Base-by-base conservation (phyloP, 2,888 invertebrate species). In the Venusia cambrica region DNA sequence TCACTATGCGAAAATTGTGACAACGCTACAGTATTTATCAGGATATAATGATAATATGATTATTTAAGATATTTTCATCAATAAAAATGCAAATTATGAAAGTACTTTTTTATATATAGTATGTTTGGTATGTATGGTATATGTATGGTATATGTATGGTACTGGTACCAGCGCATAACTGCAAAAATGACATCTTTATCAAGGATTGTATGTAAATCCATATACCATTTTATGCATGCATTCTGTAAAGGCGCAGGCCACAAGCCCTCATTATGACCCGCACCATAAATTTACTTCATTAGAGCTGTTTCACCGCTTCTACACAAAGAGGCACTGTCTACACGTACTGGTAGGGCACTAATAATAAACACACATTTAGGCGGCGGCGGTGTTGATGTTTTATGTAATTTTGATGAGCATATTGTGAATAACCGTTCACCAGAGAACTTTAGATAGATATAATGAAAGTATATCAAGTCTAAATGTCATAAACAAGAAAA, bases 241-340 rank as follows among this genome's bases (percentile, higher is more conserved):
- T 38, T 43, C 40, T 41, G 20, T 37, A 30, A 30, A 42, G 29
- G 30, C 37, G 27, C 42, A 38, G 13, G 19, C n/a, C n/a, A n/a
- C n/a, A n/a, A n/a, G n/a, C n/a, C n/a, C 46, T 49, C 49, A 53
- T 61, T 60, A 63, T 54, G 46, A 49, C 24, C 30, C 22, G 28
- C 40, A 46, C 55, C 57, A 64, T 66, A 67, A 65, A 65, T 67
- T 61, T 49, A 56, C 56, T 59, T 64, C 62, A 65, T 67, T 62
- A 62, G 45, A 41, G 35, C 35, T 38, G 42, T 51, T 48, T 45
- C 35, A 33, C 34, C 31, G 36, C 31, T 32, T 10, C 37, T 27
- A 35, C 49, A 59, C 48, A 57, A 61, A 57, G 56, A 43, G 5
- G 7, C 15, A 24, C 40, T 43, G 26, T 43, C 29, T 41, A 24